phyloP scores from a whole-genome alignment of 2,888 invertebrate genomes.

The Hyalella azteca region DNA sequence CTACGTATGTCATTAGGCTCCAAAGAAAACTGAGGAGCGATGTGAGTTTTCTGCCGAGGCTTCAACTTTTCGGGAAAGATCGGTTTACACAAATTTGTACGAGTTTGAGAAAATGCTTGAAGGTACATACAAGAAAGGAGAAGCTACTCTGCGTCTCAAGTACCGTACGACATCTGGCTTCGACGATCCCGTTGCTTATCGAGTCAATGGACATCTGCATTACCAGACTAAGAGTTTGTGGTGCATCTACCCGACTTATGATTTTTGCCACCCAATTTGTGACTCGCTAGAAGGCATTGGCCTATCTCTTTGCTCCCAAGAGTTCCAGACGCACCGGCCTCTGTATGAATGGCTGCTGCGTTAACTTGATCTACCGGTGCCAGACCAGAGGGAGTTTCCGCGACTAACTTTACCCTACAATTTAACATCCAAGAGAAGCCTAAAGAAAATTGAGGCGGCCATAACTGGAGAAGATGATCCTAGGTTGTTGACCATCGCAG shows the following conservation, averaged over 20 bases:
- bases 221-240: slow-evolving; percentile 26
- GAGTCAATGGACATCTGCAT: slow-evolving; percentile 34
- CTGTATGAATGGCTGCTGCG: slow-evolving; percentile 47
- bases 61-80: slow-evolving; percentile 41
- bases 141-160: slow-evolving; percentile 45
- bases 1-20: slow-evolving; percentile 43
- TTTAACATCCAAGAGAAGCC: slow-evolving; percentile 42
- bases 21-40: background rate
- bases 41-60: background rate
- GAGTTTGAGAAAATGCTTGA: slow-evolving; percentile 45
- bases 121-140: slow-evolving; percentile 30
- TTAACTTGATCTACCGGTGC: slow-evolving; percentile 27
- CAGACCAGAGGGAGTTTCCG: slow-evolving; percentile 44
- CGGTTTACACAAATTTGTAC: slow-evolving; percentile 19
- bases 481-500: slow-evolving; percentile 46
- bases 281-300: slow-evolving; percentile 39
- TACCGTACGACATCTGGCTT: slow-evolving; percentile 26
- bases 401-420: slow-evolving; percentile 39
- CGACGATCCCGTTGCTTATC: slow-evolving; percentile 46
- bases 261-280: slow-evolving; percentile 37
- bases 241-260: slow-evolving; percentile 42
- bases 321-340: slow-evolving; percentile 32
- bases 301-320: slow-evolving; percentile 40
- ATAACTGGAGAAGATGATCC: slow-evolving; percentile 43
- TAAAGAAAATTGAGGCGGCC: background rate